Evolutionary conservation across 2,797 vertebrate species (phyloP).

Genomic region (Acrossocheilus fasciatus): DNA sequence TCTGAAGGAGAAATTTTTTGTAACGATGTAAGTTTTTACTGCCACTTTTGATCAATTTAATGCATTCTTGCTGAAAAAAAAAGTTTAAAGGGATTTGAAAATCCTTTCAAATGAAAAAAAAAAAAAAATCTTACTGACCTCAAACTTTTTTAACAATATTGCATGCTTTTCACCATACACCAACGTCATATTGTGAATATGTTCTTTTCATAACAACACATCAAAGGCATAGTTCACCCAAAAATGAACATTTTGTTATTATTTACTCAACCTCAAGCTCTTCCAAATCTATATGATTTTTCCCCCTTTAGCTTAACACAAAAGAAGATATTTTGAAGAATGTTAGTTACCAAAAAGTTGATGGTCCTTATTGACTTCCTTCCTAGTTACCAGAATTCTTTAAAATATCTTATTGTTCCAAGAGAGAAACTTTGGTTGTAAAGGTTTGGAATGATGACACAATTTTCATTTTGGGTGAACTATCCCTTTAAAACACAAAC

Average conservation of each 20-base stretch:
- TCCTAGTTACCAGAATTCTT: too few species aligned
- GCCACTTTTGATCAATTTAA: neutral
- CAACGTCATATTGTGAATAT: neutral
- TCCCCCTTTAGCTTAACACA: too few species aligned
- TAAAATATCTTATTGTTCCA: too few species aligned
- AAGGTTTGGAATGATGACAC: too few species aligned
- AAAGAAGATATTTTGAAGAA: too few species aligned
- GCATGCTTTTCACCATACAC: neutral
- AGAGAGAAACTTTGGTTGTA: too few species aligned
- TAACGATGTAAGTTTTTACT: neutral
- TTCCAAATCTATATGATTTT: too few species aligned
- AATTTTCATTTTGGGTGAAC: too few species aligned
- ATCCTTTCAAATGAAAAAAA: neutral
- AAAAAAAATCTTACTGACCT: neutral
- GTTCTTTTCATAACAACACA: neutral
- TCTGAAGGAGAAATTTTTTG: neutral
- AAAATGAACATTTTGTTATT: too few species aligned
- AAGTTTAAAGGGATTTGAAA: neutral
- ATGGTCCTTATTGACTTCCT: too few species aligned
- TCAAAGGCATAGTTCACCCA: too few species aligned
- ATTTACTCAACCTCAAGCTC: neutral
- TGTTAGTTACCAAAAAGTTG: too few species aligned
- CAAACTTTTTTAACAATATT: neutral
- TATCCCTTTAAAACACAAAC: neutral
- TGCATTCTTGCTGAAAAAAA: neutral